Evolutionary conservation across 2,113 vertebrate species (phyloP).

Genomic region (Trogon surrucura): DNA sequence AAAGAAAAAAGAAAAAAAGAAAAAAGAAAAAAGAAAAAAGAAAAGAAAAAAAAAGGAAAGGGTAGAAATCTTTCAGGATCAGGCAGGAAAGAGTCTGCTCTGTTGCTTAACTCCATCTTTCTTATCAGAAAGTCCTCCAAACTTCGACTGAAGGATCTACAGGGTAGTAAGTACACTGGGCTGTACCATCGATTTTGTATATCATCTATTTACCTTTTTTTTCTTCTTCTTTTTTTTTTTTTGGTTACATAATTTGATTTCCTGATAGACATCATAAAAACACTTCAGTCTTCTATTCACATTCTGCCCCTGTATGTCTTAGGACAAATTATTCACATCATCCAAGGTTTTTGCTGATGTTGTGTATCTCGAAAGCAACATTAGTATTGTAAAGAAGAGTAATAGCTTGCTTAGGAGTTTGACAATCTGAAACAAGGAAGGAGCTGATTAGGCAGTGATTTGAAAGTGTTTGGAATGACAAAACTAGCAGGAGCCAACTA

Average conservation of each 20-base stretch:
- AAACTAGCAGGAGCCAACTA: not conserved
- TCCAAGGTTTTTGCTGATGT: slow-evolving; percentile 33
- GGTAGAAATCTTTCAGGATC: not conserved
- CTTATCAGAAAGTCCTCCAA: not conserved
- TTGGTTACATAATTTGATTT: not conserved
- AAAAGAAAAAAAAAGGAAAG: not conserved
- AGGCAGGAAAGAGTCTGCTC: not conserved
- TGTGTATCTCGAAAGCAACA: slow-evolving; percentile 26
- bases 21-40: not conserved
- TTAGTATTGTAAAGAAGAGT: slow-evolving; percentile 39
- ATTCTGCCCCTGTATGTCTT: not conserved
- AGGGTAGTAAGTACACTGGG: not conserved
- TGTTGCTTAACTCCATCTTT: not conserved
- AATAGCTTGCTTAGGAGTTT: slow-evolving; percentile 47
- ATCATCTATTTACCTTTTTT: not conserved
- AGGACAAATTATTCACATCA: slow-evolving; percentile 41
- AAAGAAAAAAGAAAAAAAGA: too few relatives aligned
- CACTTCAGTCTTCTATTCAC: not conserved
- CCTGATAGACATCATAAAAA: not conserved
- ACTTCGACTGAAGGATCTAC: not conserved
- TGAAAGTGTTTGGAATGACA: slow-evolving; percentile 16
- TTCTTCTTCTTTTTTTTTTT: not conserved
- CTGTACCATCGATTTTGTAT: not conserved
- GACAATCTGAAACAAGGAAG: slow-evolving; percentile 17
- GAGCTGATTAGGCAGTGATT: slow-evolving; percentile 24